Conservation (phyloP, 2,113 vertebrate species). For the Cisticola juncidis region DNA sequence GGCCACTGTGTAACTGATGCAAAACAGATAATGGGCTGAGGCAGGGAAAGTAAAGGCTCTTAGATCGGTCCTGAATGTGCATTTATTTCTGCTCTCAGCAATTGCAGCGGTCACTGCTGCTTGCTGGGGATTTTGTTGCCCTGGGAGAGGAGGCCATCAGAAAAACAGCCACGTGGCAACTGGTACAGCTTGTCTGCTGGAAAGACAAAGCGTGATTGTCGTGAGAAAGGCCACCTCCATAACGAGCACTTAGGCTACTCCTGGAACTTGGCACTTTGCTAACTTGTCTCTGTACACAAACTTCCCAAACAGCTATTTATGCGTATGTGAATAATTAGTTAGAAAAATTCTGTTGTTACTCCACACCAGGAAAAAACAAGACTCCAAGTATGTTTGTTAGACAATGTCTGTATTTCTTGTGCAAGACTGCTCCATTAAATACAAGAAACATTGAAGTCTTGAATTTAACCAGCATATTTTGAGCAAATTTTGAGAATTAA, state of each 20-base stretch:
- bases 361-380: neutral
- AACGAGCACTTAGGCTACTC: neutral
- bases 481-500: neutral
- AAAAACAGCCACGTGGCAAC: neutral
- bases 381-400: neutral
- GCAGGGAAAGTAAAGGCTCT: neutral
- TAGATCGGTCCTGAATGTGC: neutral
- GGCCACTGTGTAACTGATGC: neutral
- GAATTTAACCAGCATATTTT: neutral
- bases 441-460: neutral
- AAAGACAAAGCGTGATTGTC: neutral
- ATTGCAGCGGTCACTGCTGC: neutral
- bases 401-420: neutral
- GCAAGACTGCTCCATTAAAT: neutral
- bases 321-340: neutral
- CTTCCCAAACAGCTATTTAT: neutral
- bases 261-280: neutral
- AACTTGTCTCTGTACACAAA: neutral
- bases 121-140: conserved; percentile 12
- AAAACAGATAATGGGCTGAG: neutral
- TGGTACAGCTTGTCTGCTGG: neutral
- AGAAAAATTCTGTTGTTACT: neutral
- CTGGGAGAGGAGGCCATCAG: neutral
- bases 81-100: neutral
- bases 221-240: neutral